Conservation (phyloP, 2,888 invertebrate genomes). For the Lissonota sp. region DNA sequence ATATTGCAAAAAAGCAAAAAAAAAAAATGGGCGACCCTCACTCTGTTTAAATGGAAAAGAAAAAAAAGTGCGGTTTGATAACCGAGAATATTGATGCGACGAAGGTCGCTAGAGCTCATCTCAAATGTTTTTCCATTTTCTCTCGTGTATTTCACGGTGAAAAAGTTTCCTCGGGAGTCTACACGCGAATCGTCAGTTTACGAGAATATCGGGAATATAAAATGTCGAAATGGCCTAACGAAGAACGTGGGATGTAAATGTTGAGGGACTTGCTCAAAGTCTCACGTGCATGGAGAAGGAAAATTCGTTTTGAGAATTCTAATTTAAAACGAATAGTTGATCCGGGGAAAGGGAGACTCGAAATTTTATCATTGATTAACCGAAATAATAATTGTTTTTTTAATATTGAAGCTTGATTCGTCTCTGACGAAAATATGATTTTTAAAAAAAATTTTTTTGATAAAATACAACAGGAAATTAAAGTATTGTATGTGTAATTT, state of each 20-base stretch:
- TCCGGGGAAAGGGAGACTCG: too few species aligned
- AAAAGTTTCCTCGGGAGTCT: not conserved
- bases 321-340: not conserved
- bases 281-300: not conserved
- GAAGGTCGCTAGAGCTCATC: not conserved
- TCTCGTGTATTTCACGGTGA: not conserved
- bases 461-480: too few species aligned
- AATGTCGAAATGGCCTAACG: not conserved
- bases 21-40: conserved; percentile 7
- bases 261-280: not conserved
- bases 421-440: too few species aligned
- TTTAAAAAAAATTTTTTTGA: too few species aligned
- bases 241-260: not conserved
- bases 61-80: conserved; percentile 10
- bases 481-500: too few species aligned
- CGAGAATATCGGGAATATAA: not conserved
- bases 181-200: conserved; percentile 5
- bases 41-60: not conserved
- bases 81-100: not conserved
- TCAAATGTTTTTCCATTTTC: conserved; percentile 42
- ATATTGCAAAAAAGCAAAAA: conserved; percentile 21
- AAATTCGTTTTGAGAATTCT: not conserved
- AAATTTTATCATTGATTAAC: too few species aligned
- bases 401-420: too few species aligned
- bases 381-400: too few species aligned